phyloP scores from a whole-genome alignment of 2,797 vertebrate species.

The Esox masquinongy region DNA sequence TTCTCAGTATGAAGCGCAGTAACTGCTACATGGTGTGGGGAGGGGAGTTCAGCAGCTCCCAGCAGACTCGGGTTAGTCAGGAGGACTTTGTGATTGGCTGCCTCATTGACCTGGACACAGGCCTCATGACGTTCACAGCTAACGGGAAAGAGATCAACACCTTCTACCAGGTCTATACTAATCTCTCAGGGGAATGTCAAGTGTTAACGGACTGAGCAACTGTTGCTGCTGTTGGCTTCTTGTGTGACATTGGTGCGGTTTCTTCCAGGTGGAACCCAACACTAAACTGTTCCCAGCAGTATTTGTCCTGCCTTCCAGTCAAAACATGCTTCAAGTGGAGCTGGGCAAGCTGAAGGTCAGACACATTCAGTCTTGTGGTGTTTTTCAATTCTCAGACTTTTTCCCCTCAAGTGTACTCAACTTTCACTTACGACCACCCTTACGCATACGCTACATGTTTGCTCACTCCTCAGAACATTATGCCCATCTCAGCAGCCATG shows the following conservation, averaged over 20 bases:
- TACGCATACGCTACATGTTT: neutral
- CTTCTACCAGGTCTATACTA: slow-evolving; percentile 89
- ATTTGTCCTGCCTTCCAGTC: slow-evolving; percentile 87
- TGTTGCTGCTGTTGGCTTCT: neutral
- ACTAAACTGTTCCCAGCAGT: slow-evolving; percentile 92
- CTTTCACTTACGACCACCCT: neutral
- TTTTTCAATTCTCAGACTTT: neutral
- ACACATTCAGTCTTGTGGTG: neutral
- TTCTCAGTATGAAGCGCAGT: slow-evolving; percentile 87
- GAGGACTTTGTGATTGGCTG: slow-evolving; percentile 92
- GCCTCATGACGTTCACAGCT: slow-evolving; percentile 93
- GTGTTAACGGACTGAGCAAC: neutral
- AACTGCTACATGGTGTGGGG: slow-evolving; percentile 98
- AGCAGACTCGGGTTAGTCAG: slow-evolving; percentile 89
- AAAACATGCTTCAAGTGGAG: slow-evolving; percentile 90
- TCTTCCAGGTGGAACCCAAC: slow-evolving; percentile 88
- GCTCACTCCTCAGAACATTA: slow-evolving; percentile 83
- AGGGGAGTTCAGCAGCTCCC: slow-evolving; percentile 87
- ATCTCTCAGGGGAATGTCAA: neutral
- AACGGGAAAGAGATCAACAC: slow-evolving; percentile 96
- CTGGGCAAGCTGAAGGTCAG: slow-evolving; percentile 90
- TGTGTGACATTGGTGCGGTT: slow-evolving; percentile 5
- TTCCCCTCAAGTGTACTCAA: neutral
- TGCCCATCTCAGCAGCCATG: slow-evolving; percentile 95
- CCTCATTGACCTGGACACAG: slow-evolving; percentile 88